phyloP scores from a whole-genome alignment of 1,140 invertebrate species.

The Scaptomyza montana region DNA sequence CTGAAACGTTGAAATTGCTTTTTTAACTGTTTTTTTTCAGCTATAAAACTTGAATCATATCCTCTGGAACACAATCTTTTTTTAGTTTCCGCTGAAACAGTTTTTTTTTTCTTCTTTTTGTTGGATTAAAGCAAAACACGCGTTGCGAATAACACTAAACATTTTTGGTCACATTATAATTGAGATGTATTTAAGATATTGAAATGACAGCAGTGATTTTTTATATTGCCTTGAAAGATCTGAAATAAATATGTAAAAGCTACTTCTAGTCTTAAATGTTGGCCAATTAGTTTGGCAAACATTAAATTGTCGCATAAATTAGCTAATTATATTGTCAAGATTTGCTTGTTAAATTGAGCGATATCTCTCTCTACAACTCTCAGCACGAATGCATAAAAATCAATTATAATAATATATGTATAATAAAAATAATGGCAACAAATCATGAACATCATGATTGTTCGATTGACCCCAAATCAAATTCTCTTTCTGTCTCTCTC shows the following conservation, averaged over 20 bases:
- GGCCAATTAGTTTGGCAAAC: conserved; percentile 43
- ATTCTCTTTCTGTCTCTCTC: background rate
- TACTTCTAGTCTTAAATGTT: conserved; percentile 4
- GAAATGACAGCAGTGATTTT: conserved; percentile 1
- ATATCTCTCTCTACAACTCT: background rate
- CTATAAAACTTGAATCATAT: conserved; percentile 30
- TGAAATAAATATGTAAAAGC: background rate
- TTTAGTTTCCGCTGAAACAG: conserved; percentile 25
- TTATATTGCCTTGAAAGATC: no score
- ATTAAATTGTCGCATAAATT: conserved; percentile 67
- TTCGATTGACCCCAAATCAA: conserved; percentile 60
- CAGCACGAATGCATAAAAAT: conserved; percentile 6
- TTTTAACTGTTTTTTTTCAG: background rate
- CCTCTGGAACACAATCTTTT: conserved; percentile 22
- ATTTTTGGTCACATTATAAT: conserved; percentile 42
- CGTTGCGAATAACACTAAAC: conserved; percentile 28
- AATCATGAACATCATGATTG: conserved; percentile 61
- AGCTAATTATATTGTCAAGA: conserved; percentile 77
- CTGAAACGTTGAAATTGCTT: background rate
- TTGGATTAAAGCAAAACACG: conserved; percentile 24
- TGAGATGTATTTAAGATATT: conserved; percentile 37
- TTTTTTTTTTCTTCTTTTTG: conserved; percentile 11
- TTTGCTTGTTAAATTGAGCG: no score
- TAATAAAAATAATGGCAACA: conserved; percentile 32
- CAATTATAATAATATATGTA: conserved; percentile 46